These are phyloP conservation scores for Drosophila robusta DNA, from an alignment of 2,888 invertebrate genomes.

Conservation along the genomic window DNA sequence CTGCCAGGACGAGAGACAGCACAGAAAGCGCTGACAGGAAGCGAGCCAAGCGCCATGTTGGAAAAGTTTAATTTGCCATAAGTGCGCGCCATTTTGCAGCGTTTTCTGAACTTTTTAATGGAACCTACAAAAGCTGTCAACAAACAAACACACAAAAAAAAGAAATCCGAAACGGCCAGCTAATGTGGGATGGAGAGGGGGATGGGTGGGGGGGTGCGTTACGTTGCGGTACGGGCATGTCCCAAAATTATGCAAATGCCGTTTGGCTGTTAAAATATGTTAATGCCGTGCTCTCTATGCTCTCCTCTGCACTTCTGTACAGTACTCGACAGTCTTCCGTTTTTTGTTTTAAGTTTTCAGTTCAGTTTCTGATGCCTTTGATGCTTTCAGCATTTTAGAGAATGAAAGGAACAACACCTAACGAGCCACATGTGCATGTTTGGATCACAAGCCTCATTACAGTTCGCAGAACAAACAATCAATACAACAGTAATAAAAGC, in stretches of 20 bases:
- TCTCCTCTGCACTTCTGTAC: constrained; percentile 26
- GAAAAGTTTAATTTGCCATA: constrained; percentile 83
- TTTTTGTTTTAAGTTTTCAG: constrained; percentile 17
- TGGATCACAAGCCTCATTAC: background rate
- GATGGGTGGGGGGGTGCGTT: constrained; percentile 1
- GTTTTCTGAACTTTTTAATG: constrained; percentile 75
- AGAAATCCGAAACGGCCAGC: constrained; percentile 40
- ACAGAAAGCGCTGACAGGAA: constrained; percentile 25
- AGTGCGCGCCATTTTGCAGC: constrained; percentile 81
- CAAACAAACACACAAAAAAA: constrained; percentile 21
- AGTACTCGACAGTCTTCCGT: constrained; percentile 20
- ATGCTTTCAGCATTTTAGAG: constrained; percentile 48
- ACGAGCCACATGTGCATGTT: constrained; percentile 13
- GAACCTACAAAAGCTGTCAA: constrained; percentile 63
- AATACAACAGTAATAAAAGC: no score
- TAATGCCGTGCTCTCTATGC: constrained; percentile 51
- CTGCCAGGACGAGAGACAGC: constrained; percentile 20
- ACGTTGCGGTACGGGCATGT: constrained; percentile 18
- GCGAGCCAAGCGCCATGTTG: constrained; percentile 68
- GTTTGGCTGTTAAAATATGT: constrained; percentile 77
- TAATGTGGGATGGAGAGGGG: background rate
- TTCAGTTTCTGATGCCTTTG: constrained; percentile 27
- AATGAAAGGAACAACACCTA: constrained; percentile 25
- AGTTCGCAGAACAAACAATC: background rate
- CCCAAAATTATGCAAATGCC: constrained; percentile 78